phyloP scores from a whole-genome alignment of 2,113 vertebrate genomes.

The Dipodomys stephensi region DNA sequence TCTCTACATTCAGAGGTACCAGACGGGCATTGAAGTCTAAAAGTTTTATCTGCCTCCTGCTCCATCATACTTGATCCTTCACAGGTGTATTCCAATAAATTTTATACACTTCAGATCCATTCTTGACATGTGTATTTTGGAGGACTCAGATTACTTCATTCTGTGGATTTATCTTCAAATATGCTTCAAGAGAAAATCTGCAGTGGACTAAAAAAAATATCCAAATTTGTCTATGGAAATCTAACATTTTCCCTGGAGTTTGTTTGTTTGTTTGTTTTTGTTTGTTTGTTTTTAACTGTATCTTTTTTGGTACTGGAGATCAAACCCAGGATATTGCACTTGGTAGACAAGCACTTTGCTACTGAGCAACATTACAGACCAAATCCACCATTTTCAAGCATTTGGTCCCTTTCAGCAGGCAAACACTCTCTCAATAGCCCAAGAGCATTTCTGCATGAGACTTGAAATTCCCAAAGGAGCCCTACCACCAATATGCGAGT shows the following conservation, averaged over 20 bases:
- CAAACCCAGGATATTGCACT: too few relatives aligned
- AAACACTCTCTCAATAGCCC: background rate
- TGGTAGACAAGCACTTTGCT: too few relatives aligned
- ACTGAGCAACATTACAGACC: too few relatives aligned
- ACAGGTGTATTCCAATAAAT: background rate
- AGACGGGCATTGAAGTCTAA: background rate
- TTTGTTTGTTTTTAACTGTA: too few relatives aligned
- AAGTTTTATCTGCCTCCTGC: background rate
- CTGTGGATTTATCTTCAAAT: background rate
- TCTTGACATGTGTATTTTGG: background rate
- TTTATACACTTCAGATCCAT: background rate
- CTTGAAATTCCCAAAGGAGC: background rate
- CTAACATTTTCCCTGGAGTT: background rate
- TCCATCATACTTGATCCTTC: background rate
- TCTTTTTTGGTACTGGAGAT: too few relatives aligned
- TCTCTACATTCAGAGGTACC: background rate
- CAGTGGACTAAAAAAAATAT: background rate
- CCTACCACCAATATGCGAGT: background rate
- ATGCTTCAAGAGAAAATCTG: conserved; percentile 43
- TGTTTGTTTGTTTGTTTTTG: too few relatives aligned
- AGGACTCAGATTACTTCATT: background rate
- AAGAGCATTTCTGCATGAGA: background rate
- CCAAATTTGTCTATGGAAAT: background rate
- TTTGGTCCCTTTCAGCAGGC: background rate
- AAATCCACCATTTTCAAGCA: background rate